Evolutionary conservation across 1,140 invertebrate species (phyloP).

Genomic region (Arctopsyche grandis): DNA sequence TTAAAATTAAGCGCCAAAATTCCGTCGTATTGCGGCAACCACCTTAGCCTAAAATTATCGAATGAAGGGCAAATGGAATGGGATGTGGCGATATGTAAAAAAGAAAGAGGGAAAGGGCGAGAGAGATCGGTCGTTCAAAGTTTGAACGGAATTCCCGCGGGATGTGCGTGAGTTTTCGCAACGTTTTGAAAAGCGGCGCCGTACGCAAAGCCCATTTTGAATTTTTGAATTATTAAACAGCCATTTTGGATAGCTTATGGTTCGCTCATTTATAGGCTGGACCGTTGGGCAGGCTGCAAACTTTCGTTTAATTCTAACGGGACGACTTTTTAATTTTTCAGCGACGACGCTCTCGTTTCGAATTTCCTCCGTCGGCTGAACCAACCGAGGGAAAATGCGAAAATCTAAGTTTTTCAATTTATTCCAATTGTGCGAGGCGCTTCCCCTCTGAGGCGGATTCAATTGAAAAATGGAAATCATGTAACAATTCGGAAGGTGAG

Average conservation of each 20-base stretch:
- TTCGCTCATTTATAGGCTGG: neutral
- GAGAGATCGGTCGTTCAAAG: too few relatives aligned
- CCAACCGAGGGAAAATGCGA: neutral
- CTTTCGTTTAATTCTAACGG: constrained; percentile 10
- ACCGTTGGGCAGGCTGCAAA: neutral
- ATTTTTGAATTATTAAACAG: constrained; percentile 19
- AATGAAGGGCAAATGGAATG: too few relatives aligned
- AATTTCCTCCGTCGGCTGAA: neutral
- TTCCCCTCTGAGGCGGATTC: neutral
- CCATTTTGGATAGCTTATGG: constrained; percentile 2
- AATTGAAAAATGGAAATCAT: too few relatives aligned
- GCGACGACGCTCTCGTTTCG: constrained; percentile 9
- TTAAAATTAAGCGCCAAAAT: too few relatives aligned
- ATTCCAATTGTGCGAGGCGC: neutral
- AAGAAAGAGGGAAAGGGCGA: too few relatives aligned
- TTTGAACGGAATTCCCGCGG: too few relatives aligned
- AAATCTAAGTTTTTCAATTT: constrained; percentile 24
- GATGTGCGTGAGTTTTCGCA: too few relatives aligned
- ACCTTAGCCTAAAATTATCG: too few relatives aligned
- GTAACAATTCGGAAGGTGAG: too few relatives aligned
- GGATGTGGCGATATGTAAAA: too few relatives aligned
- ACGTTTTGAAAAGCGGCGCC: too few relatives aligned
- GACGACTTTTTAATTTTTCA: constrained; percentile 17
- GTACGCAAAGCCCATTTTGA: neutral
- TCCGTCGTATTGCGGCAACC: too few relatives aligned